Base-by-base conservation (phyloP, 2,113 vertebrate genomes). In the Engraulis encrasicolus region DNA sequence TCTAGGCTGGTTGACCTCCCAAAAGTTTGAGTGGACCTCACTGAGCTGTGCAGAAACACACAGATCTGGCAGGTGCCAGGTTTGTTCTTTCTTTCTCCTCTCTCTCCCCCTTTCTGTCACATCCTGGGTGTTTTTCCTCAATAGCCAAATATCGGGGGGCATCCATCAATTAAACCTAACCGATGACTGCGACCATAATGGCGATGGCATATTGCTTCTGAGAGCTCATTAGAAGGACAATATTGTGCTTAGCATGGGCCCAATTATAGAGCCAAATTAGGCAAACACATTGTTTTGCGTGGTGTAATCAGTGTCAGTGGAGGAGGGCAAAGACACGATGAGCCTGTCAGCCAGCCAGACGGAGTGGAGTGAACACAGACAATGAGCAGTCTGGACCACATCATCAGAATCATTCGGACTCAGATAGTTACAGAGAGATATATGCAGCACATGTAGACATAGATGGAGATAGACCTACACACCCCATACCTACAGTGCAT, bases 211-310 rank as follows among this genome's bases (percentile, higher is more conserved):
- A 92, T 92, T 93, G 89, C 83, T 84, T 92, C 93, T 91, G 90
- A 27, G 81, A 91, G 91, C 89, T 91, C 36, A 85, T 93, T 93
- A 92, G 84, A 78, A 86, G 84, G 86, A 90, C 90, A 92, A 90
- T 89, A 91, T 92, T 93, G 87, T 92, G 83, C 90, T 92, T 92
- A 92, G 90, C 89, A 85, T 85, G 86, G 87, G 89, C 87, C 92
- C 87, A n/a, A 89, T 94, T 94, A 92, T 79, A 77, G 83, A 78
- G 27, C 40, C 74, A 85, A 88, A 91, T 91, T 74, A 85, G 36
- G 87, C 92, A 91, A 92, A 93, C 90, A 91, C 88, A 91, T 89
- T 93, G 89, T 92, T 91, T 74, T 91, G 86, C 86, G 82, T 54
- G n/a, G 50, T 87, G 87, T 91, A 89, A 91, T 94, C 91, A 87